Percentiles rank a stretch among this genome's conserved stretches.
These are phyloP conservation scores for Dreissena polymorpha DNA, from an alignment of 1,140 invertebrate genomes.

Conservation along the genomic window DNA sequence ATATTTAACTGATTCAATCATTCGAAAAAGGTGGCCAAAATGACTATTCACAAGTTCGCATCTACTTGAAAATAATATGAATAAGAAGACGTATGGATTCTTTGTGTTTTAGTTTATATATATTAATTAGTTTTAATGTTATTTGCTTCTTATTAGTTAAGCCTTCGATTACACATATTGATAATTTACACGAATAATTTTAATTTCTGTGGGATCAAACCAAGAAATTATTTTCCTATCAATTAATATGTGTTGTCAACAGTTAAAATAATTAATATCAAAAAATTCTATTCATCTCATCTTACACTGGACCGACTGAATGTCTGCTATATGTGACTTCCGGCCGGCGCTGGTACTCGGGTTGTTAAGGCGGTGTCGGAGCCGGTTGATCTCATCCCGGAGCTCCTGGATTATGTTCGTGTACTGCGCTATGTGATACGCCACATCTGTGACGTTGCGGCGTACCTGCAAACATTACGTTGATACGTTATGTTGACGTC, in stretches of 20 bases:
- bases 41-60: neutral
- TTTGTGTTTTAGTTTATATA: too few relatives aligned
- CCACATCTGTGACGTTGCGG: constrained; percentile 89
- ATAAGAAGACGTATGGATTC: too few relatives aligned
- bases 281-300: too few relatives aligned
- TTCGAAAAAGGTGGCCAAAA: neutral
- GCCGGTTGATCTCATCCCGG: constrained; percentile 89
- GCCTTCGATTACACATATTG: too few relatives aligned
- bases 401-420: constrained; percentile 90
- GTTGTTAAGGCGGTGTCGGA: constrained; percentile 89
- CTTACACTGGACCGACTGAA: constrained; percentile 79
- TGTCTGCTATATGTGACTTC: constrained; percentile 76
- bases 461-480: constrained; percentile 82
- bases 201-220: too few relatives aligned
- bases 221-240: too few relatives aligned
- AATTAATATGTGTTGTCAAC: too few relatives aligned
- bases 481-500: neutral
- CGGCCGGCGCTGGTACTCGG: constrained; percentile 39
- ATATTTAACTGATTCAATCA: neutral
- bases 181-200: too few relatives aligned
- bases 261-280: too few relatives aligned
- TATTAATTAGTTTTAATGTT: too few relatives aligned
- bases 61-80: neutral
- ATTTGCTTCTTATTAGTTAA: too few relatives aligned
- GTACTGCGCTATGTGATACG: constrained; percentile 91